These are phyloP conservation scores for Paracanthobrama guichenoti DNA, from an alignment of 2,113 vertebrate species.

Conservation along the genomic window DNA sequence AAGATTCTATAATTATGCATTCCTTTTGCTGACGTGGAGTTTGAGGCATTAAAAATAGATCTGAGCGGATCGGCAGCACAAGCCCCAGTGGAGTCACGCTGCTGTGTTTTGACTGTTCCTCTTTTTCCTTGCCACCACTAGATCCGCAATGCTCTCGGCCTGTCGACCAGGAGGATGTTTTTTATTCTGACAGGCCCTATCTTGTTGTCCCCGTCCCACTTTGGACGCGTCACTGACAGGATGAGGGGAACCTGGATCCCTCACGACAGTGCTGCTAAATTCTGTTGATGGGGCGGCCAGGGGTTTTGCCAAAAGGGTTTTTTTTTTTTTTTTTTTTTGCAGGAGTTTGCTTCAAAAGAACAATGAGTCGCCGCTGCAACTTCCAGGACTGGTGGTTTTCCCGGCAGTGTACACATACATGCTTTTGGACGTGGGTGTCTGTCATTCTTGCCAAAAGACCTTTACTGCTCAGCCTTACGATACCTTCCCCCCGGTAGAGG, in stretches of 20 bases:
- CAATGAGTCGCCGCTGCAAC: not conserved
- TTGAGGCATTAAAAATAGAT: conserved; percentile 57
- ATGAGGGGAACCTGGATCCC: not conserved
- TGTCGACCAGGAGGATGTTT: conserved; percentile 27
- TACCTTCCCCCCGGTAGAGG: conserved; percentile 20
- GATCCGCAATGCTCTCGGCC: conserved; percentile 6
- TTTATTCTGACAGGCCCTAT: not conserved
- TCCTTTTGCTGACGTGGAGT: conserved; percentile 52
- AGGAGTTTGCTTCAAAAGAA: conserved; percentile 11
- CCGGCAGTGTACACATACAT: not conserved
- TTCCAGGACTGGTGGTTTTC: not conserved
- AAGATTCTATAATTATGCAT: conserved; percentile 51
- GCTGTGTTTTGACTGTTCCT: conserved; percentile 50
- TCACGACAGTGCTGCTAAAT: conserved; percentile 4
- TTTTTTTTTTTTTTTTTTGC: not conserved
- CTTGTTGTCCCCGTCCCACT: not conserved
- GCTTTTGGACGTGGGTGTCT: conserved; percentile 18
- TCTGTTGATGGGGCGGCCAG: conserved; percentile 9
- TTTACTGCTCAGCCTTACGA: conserved; percentile 20
- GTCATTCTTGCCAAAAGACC: not conserved
- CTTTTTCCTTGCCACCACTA: conserved; percentile 9
- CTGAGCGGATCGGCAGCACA: conserved; percentile 39
- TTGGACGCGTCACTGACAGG: not conserved
- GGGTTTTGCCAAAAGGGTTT: conserved; percentile 1
- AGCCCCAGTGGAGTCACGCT: conserved; percentile 25